Conservation (phyloP, 2,797 vertebrate genomes). For the Mormyrus proboscirostris region DNA sequence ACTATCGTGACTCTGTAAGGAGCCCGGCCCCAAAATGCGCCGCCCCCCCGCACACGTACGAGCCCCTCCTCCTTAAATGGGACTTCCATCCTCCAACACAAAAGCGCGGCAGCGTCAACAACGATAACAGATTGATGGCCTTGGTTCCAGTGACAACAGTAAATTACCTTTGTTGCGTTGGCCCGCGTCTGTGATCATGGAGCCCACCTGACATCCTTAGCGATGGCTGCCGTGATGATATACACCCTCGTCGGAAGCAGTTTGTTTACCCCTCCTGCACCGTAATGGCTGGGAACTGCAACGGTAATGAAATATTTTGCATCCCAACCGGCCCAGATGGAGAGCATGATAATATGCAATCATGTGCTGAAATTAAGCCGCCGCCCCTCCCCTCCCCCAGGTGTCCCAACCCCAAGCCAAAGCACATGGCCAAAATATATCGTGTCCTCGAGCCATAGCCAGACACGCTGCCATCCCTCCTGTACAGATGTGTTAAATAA, state of each 20-base stretch:
- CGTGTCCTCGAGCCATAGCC: not conserved
- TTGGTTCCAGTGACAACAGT: not conserved
- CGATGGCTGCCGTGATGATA: not conserved
- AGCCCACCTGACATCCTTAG: not conserved
- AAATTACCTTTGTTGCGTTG: not conserved
- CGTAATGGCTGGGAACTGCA: not conserved
- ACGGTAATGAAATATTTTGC: not conserved
- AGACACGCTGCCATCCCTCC: not conserved
- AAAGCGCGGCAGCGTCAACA: not conserved
- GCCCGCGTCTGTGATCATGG: not conserved
- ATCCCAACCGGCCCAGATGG: not conserved
- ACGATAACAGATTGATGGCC: not conserved
- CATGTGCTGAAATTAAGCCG: not conserved
- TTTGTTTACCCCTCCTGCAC: not conserved
- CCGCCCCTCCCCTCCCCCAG: not conserved
- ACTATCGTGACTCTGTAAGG: not conserved
- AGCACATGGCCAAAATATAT: not conserved
- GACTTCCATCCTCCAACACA: not conserved
- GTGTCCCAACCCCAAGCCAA: not conserved
- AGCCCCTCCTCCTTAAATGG: not conserved
- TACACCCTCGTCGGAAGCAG: not conserved
- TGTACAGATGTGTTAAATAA: conserved; percentile 6
- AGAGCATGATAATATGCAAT: not conserved
- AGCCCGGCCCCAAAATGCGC: not conserved
- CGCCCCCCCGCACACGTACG: not conserved